These are phyloP conservation scores for Sapayoa aenigma DNA, from an alignment of 2,113 vertebrate species.

Conservation along the genomic window DNA sequence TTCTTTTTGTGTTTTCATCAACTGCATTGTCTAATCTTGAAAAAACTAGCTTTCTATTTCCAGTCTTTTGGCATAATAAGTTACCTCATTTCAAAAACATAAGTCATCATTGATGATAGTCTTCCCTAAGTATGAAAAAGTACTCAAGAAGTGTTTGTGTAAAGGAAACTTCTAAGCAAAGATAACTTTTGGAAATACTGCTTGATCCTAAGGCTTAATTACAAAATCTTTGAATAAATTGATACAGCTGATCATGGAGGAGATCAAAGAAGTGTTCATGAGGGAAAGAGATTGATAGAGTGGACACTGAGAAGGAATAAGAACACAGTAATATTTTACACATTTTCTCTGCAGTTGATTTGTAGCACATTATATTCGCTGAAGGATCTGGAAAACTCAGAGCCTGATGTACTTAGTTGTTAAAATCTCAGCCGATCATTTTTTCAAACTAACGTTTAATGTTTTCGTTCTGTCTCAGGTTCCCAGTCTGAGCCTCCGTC, in stretches of 20 bases:
- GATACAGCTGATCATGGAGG: background rate
- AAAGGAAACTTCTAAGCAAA: background rate
- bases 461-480: slow-evolving; percentile 70
- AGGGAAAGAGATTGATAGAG: background rate
- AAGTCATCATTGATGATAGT: background rate
- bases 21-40: background rate
- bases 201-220: background rate
- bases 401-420: background rate
- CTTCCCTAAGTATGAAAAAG: background rate
- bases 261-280: background rate
- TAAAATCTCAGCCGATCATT: background rate
- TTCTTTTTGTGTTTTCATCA: background rate
- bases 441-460: background rate
- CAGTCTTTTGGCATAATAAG: background rate
- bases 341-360: background rate
- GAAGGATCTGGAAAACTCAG: background rate
- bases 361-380: background rate
- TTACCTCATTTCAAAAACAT: background rate
- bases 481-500: slow-evolving; percentile 79
- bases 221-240: background rate
- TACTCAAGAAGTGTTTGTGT: background rate
- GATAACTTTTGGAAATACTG: background rate
- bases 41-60: background rate
- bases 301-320: background rate
- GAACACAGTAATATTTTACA: background rate